Evolutionary conservation across 1,140 invertebrate species (phyloP).

Genomic region (Macrosteles quadrilineatus): DNA sequence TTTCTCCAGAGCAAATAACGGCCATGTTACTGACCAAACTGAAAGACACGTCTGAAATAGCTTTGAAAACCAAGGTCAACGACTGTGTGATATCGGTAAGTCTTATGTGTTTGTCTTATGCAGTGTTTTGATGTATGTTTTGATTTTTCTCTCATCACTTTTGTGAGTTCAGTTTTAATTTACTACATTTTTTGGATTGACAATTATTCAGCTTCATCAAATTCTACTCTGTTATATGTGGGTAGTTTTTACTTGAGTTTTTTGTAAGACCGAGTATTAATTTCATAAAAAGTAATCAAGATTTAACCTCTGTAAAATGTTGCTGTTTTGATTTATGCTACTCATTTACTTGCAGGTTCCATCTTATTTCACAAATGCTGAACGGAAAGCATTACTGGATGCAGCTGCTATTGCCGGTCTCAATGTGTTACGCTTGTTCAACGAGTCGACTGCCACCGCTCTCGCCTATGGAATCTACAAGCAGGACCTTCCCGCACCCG

Average conservation of each 20-base stretch:
- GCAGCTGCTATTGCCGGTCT: slow-evolving; percentile 85
- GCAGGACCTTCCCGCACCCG: slow-evolving; percentile 84
- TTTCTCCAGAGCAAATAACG: slow-evolving; percentile 93
- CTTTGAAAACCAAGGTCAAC: slow-evolving; percentile 88
- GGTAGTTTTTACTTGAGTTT: too few species aligned
- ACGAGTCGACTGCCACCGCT: slow-evolving; percentile 95
- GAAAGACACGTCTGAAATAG: slow-evolving; percentile 85
- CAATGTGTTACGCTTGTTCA: slow-evolving; percentile 93
- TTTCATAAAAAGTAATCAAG: too few species aligned
- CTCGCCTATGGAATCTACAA: slow-evolving; percentile 97
- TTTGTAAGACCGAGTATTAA: too few species aligned
- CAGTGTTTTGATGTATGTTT: too few species aligned
- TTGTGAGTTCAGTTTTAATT: too few species aligned
- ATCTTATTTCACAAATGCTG: slow-evolving; percentile 91
- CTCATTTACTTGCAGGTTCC: slow-evolving; percentile 63
- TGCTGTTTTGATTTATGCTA: too few species aligned
- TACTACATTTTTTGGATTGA: too few species aligned
- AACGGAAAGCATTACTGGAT: slow-evolving; percentile 88
- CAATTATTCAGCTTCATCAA: too few species aligned
- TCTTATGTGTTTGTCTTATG: too few species aligned
- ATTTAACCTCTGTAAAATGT: too few species aligned
- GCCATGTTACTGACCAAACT: slow-evolving; percentile 98
- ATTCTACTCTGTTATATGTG: too few species aligned
- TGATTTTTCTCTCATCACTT: too few species aligned
- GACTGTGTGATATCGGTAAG: slow-evolving; percentile 94